Base-by-base conservation (phyloP, 1,140 invertebrate genomes). In the Ruditapes philippinarum region DNA sequence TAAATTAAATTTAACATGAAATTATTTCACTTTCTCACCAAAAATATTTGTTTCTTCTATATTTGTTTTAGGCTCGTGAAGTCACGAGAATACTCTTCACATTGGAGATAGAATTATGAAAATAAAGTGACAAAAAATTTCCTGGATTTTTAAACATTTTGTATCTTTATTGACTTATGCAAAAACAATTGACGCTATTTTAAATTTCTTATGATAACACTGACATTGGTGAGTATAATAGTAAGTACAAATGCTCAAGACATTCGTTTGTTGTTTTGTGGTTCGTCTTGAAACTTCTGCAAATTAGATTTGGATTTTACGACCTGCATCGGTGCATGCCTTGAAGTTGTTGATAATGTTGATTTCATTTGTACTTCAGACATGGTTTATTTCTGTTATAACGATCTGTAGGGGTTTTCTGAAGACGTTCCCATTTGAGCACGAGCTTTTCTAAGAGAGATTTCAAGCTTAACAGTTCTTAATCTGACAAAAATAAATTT, bases 81-180 rank as follows among this genome's bases (percentile, higher is more conserved):
- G 73, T 28, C 40, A 76, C 33, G 28, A 31, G 62, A 22, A n/a
- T 49, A 76, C 73, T 76, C 73, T 76, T 76, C 73, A 42, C 12
- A 12, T 28, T 49, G 73, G 42, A 76, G 73, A 28, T 76, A 49
- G 28, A 76, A 49, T 51, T 31, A 65, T 65, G 51, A 33, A 65
- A 65, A 9, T n/a, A 60, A 60, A 65, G 33, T 31, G 19, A 65
- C 14, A 5, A 65, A 65, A 65, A 65, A 51, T 76, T 76, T 73
- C 40, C 42, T 51, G 28, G n/a, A 51, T 25, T 25, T 76, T 76
- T 76, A 14, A 25, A 31, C 40, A 42, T 42, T 25, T 76, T 76
- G 28, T 11, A 5, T 51, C 42, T 5, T 42, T 5, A 12, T 25
- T n/a, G 25, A 73, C n/a, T 25, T 36, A 76, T 14, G 31, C 42